phyloP scores from a whole-genome alignment of 1,140 invertebrate genomes.

The Brachionus sp. region DNA sequence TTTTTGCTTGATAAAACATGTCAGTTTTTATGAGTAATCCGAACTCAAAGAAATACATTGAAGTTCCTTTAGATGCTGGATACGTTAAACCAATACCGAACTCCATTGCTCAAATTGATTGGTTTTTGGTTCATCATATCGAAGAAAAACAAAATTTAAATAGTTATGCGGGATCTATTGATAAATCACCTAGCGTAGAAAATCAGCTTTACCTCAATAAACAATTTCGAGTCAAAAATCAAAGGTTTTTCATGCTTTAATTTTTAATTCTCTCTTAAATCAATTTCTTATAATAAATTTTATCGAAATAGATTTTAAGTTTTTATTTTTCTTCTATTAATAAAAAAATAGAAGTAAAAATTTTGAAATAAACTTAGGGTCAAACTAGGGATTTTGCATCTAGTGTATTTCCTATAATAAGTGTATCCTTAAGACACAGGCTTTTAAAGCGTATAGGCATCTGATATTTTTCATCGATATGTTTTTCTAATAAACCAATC shows the following conservation, averaged over 20 bases:
- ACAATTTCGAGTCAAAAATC: conserved; percentile 10
- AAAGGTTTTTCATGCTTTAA: not conserved
- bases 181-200: not conserved
- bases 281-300: not conserved
- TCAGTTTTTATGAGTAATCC: not conserved
- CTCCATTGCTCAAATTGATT: not conserved
- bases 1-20: not conserved
- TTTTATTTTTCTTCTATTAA: too few relatives aligned
- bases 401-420: too few relatives aligned
- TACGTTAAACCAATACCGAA: not conserved
- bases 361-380: too few relatives aligned
- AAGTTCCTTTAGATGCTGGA: conserved; percentile 10
- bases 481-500: too few relatives aligned
- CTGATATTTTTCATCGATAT: too few relatives aligned
- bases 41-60: not conserved
- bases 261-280: not conserved
- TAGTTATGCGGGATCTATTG: not conserved
- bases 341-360: too few relatives aligned
- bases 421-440: too few relatives aligned
- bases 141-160: not conserved
- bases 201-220: not conserved
- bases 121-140: not conserved
- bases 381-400: too few relatives aligned
- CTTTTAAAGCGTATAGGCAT: too few relatives aligned
- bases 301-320: too few relatives aligned